A percentile compares a stretch with the other conserved stretches of the same genome.
Conservation (phyloP, 2,888 invertebrate genomes). For the Phlogophora meticulosa region DNA sequence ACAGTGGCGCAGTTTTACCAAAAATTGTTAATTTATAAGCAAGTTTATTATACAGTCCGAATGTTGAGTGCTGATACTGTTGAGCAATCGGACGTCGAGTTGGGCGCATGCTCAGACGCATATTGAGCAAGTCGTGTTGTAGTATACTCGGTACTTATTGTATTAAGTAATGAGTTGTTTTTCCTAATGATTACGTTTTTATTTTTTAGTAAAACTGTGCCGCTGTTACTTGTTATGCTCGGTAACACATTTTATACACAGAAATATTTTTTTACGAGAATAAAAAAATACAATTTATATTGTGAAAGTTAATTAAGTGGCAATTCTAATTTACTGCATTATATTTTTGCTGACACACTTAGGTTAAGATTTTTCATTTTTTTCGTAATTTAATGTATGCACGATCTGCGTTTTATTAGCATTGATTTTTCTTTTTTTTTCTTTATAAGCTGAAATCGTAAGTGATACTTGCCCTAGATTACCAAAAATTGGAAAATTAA, state of each 20-base stretch:
- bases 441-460: conserved; percentile 77
- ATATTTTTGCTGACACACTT: conserved; percentile 91
- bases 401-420: conserved; percentile 90
- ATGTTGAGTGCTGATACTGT: conserved; percentile 54
- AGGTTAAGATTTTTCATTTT: conserved; percentile 80
- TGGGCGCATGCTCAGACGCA: conserved; percentile 38
- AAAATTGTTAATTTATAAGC: conserved; percentile 61
- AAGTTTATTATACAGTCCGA: conserved; percentile 54
- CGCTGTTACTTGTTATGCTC: conserved; percentile 86
- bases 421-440: conserved; percentile 78
- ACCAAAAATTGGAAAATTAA: conserved; percentile 73
- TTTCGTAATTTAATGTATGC: conserved; percentile 89
- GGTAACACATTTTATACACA: conserved; percentile 90
- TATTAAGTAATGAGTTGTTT: conserved; percentile 57
- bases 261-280: conserved; percentile 90
- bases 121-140: conserved; percentile 49
- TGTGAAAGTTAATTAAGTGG: conserved; percentile 89
- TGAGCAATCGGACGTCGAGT: conserved; percentile 46
- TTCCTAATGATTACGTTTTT: conserved; percentile 48
- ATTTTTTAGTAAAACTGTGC: conserved; percentile 76
- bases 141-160: conserved; percentile 60
- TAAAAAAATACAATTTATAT: conserved; percentile 83
- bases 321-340: conserved; percentile 90
- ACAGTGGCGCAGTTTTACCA: conserved; percentile 77
- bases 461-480: conserved; percentile 75